These are phyloP conservation scores for Holacanthus passer DNA, from an alignment of 2,113 vertebrate genomes.

Conservation along the genomic window DNA sequence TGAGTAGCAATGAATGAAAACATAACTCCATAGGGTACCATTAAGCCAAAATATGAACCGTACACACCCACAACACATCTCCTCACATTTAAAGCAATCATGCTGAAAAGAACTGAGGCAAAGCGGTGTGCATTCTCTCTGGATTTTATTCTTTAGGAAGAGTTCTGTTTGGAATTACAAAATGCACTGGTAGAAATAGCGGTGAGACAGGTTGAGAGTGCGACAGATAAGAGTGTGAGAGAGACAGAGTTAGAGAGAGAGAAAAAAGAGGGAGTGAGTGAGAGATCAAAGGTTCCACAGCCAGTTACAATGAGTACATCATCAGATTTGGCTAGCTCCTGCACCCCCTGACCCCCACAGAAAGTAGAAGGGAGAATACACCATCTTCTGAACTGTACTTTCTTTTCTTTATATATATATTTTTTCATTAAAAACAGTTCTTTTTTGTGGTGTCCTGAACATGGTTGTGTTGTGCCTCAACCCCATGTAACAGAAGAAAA, in stretches of 20 bases:
- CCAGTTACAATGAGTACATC: constrained; percentile 72
- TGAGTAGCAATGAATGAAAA: not conserved
- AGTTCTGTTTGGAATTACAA: constrained; percentile 88
- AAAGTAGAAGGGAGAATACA: constrained; percentile 78
- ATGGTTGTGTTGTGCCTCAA: constrained; percentile 82
- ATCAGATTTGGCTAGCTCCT: constrained; percentile 70
- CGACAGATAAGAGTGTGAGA: constrained; percentile 72
- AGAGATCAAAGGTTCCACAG: constrained; percentile 75
- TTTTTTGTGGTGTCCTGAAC: constrained; percentile 81
- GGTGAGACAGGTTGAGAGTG: constrained; percentile 81
- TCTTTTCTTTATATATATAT: constrained; percentile 65
- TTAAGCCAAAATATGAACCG: not conserved
- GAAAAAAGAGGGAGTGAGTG: constrained; percentile 65
- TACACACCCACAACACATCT: not conserved
- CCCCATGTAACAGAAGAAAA: constrained; percentile 81
- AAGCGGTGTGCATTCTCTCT: constrained; percentile 85
- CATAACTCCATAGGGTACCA: not conserved
- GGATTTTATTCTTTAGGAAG: constrained; percentile 88
- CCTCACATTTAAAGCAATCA: not conserved
- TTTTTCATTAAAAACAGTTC: constrained; percentile 78
- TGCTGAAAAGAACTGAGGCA: constrained; percentile 53
- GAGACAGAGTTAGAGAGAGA: constrained; percentile 65
- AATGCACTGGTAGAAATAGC: constrained; percentile 87
- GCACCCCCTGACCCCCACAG: constrained; percentile 60
- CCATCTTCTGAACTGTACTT: constrained; percentile 77